Base-by-base conservation (phyloP, 2,888 invertebrate genomes). In the Baccha elongata region DNA sequence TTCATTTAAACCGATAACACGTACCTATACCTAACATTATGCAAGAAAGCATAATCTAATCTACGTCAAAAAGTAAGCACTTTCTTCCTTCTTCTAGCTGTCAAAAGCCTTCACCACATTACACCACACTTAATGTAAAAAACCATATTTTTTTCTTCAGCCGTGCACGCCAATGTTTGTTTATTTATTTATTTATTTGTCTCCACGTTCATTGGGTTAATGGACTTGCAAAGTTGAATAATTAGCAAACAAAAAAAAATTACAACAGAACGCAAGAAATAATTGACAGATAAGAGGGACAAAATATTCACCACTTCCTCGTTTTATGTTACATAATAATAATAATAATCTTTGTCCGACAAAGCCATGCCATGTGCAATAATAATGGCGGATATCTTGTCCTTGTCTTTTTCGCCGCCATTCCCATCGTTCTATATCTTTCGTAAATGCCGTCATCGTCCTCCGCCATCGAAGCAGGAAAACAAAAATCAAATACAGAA, bases 221-320 rank as follows among this genome's bases (percentile, higher is more conserved):
- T 76, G 81, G 81, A 76, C 81, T 81, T 76, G 60, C 71, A 71
- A 67, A 76, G 81, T 72, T 81, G 60, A 81, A 81, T 81, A 75
- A 72, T 76, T 76, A 76, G 76, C 76, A 71, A 50, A 71, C 17
- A 64, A 46, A 40, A 37, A 17, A 26, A 52, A 26, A 65, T n/a
- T 23, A 53, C 19, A 60, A 42, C 19, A 46, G 19, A 17, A 42
- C 42, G 55, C 53, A 60, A 48, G 35, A 73, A 65, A 67, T 15
- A 17, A 44, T 73, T 67, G 62, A 62, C 74, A 80, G 79, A 80
- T 80, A 80, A 80, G 64, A 65, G 50, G n/a, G 37, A 19, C 13
- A 35, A 32, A 46, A 19, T 68, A 69, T 69, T 26, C 26, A 21
- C 44, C 69, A 81, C 81, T 81, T 81, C 81, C 81, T 81, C 76